Percentiles rank a stretch among this genome's conserved stretches.
Evolutionary conservation across 2,113 vertebrate species (phyloP).

Genomic region (Crotalus viridis): DNA sequence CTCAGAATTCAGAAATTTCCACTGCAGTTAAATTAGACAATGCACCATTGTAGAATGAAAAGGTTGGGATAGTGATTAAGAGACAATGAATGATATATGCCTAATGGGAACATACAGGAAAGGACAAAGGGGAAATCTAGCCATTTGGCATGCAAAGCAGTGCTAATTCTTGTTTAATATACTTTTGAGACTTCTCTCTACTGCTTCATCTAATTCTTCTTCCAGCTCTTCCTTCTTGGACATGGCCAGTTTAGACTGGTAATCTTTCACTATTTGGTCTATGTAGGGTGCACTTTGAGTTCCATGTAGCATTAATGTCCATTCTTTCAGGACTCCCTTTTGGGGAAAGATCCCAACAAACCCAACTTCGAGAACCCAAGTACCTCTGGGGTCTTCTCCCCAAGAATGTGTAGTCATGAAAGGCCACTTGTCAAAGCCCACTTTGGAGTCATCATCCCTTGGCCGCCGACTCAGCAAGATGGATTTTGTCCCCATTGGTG

Average conservation of each 20-base stretch:
- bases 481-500: constrained; percentile 97
- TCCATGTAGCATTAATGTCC: constrained; percentile 97
- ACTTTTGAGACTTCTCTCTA: constrained; percentile 94
- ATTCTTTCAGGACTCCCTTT: constrained; percentile 90
- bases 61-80: constrained; percentile 69
- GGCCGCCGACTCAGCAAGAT: constrained; percentile 93
- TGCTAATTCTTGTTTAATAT: constrained; percentile 87
- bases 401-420: constrained; percentile 99
- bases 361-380: constrained; percentile 91
- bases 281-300: constrained; percentile 98
- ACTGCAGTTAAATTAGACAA: constrained; percentile 70
- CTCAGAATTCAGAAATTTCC: constrained; percentile 65
- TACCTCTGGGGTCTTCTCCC: constrained; percentile 96
- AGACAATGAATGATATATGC: constrained; percentile 68
- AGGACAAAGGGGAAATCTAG: constrained; percentile 55
- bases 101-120: constrained; percentile 56
- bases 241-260: constrained; percentile 99
- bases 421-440: constrained; percentile 99
- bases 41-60: constrained; percentile 73
- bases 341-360: constrained; percentile 84
- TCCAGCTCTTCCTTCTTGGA: constrained; percentile 99
- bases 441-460: constrained; percentile 92
- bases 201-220: constrained; percentile 95
- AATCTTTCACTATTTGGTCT: constrained; percentile 97
- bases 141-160: constrained; percentile 71